These are phyloP conservation scores for Sinella curviseta DNA, from an alignment of 1,140 invertebrate species.

Conservation along the genomic window DNA sequence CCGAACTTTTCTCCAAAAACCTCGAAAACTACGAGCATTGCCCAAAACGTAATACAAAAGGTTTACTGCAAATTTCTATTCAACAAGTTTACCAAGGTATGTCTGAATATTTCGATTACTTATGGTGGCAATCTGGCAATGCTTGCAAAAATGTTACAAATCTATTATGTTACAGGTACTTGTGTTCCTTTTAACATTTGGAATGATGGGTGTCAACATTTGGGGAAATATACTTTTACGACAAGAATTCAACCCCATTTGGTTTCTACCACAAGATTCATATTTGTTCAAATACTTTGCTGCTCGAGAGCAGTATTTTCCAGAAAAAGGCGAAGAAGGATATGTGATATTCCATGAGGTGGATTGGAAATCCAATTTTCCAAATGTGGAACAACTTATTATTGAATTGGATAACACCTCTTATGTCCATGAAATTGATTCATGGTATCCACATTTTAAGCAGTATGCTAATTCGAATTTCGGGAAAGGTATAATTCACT, in stretches of 20 bases:
- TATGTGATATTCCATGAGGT: slow-evolving; percentile 68
- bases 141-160: not conserved
- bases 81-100: slow-evolving; percentile 63
- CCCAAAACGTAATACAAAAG: slow-evolving; percentile 59
- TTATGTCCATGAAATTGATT: slow-evolving; percentile 60
- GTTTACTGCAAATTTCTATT: slow-evolving; percentile 66
- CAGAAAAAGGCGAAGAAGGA: slow-evolving; percentile 65
- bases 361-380: slow-evolving; percentile 66
- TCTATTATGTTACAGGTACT: slow-evolving; percentile 26
- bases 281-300: slow-evolving; percentile 68
- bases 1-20: slow-evolving; percentile 54
- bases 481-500: slow-evolving; percentile 17
- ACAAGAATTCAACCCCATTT: slow-evolving; percentile 74
- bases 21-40: slow-evolving; percentile 54
- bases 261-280: slow-evolving; percentile 62
- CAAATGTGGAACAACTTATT: slow-evolving; percentile 62
- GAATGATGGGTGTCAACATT: slow-evolving; percentile 30
- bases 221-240: slow-evolving; percentile 58
- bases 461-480: slow-evolving; percentile 42
- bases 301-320: slow-evolving; percentile 62
- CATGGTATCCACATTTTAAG: slow-evolving; percentile 60
- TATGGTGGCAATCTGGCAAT: not conserved
- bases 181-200: slow-evolving; percentile 15
- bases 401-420: slow-evolving; percentile 59
- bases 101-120: no score